A percentile compares a stretch with the other conserved stretches of the same genome.
Conservation (phyloP, 1,140 invertebrate genomes). For the Chionoecetes opilio region DNA sequence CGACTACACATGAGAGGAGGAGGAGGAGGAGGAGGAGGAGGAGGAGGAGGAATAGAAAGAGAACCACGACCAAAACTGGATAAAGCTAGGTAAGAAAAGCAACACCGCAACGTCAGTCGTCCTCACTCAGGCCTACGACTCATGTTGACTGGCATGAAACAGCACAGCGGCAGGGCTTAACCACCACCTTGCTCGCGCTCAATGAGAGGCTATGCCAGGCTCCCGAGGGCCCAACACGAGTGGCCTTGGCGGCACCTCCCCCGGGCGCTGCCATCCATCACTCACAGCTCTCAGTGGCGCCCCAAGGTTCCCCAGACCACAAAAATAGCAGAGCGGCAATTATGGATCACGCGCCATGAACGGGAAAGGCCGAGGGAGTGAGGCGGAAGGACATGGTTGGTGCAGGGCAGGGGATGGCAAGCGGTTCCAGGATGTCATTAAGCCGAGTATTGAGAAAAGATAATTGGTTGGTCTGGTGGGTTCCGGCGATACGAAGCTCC, state of each 20-base stretch:
- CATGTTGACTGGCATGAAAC: too few species aligned
- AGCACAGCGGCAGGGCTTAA: neutral
- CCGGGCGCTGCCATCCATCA: neutral
- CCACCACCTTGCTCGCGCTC: neutral
- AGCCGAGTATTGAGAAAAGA: neutral
- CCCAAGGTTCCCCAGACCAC: neutral
- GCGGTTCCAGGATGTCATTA: neutral
- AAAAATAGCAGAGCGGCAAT: neutral
- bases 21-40: neutral
- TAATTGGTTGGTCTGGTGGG: neutral
- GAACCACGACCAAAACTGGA: too few species aligned
- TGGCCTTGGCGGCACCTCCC: neutral
- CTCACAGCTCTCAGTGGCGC: neutral
- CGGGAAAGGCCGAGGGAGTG: neutral
- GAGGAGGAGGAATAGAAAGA: neutral
- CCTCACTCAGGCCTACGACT: neutral
- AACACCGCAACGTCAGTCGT: neutral
- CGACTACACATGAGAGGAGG: neutral
- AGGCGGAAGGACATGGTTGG: neutral
- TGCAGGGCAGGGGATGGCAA: neutral
- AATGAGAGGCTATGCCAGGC: neutral
- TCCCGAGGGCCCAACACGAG: neutral
- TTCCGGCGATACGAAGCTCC: neutral
- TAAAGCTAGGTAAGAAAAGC: neutral
- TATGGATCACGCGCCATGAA: conserved; percentile 16